Conservation (phyloP, 2,797 vertebrate species). For the Pteronotus mesoamericanus region DNA sequence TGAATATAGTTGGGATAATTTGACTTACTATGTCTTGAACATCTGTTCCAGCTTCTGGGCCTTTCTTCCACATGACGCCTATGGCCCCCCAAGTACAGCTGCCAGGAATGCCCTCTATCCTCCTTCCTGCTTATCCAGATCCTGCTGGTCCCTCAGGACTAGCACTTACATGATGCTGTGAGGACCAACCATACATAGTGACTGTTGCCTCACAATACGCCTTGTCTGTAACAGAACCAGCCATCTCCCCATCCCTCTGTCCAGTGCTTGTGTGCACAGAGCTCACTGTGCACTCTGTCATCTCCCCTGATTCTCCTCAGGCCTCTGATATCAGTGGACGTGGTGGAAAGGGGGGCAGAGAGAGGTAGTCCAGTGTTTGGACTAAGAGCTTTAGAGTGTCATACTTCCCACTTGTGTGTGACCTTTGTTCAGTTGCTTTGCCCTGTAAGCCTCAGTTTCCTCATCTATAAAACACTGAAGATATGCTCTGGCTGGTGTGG, state of each 20-base stretch:
- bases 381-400: not conserved
- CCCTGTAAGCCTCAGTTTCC: not conserved
- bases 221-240: not conserved
- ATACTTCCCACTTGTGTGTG: not conserved
- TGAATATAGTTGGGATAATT: not conserved
- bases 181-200: not conserved
- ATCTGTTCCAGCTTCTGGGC: not conserved
- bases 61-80: not conserved
- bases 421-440: not conserved
- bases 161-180: not conserved
- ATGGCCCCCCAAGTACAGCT: not conserved
- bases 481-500: not conserved
- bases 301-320: not conserved
- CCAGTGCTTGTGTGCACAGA: not conserved
- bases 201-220: not conserved
- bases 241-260: not conserved
- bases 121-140: not conserved
- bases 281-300: not conserved
- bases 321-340: not conserved
- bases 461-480: not conserved
- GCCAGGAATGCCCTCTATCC: not conserved
- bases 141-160: not conserved
- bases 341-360: not conserved
- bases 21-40: not conserved
- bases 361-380: not conserved